A percentile compares a stretch with the other conserved stretches of the same genome.
Conservation (phyloP, 2,113 vertebrate species). For the Nasalis larvatus region DNA sequence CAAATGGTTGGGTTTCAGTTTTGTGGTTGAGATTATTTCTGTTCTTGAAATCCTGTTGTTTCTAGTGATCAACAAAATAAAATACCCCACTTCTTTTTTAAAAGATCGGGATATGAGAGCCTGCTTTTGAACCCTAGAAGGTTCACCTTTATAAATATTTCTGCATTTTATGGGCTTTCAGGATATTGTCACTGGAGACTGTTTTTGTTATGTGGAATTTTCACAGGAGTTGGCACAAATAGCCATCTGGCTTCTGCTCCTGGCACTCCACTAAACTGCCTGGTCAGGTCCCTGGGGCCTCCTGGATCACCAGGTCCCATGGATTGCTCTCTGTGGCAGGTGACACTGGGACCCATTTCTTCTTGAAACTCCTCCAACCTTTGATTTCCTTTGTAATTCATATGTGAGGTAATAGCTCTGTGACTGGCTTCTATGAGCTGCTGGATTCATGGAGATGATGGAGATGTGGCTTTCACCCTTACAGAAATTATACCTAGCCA, state of each 20-base stretch:
- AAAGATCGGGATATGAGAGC: slow-evolving; percentile 21
- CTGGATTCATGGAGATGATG: neutral
- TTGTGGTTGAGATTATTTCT: neutral
- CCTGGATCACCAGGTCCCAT: neutral
- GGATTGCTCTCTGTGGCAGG: neutral
- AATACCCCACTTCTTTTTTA: neutral
- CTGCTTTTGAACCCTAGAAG: slow-evolving; percentile 43
- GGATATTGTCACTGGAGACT: slow-evolving; percentile 49
- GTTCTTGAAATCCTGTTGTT: slow-evolving; percentile 43
- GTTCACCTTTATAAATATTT: slow-evolving; percentile 69
- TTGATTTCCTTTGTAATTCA: neutral
- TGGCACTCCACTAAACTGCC: neutral
- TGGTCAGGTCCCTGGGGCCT: neutral
- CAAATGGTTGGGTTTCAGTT: slow-evolving; percentile 16
- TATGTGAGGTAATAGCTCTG: neutral
- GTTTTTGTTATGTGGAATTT: slow-evolving; percentile 63
- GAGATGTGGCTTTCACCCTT: neutral
- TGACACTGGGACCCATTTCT: neutral
- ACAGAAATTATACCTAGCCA: neutral
- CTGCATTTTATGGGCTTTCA: slow-evolving; percentile 56
- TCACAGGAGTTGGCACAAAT: slow-evolving; percentile 58
- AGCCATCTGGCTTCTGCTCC: slow-evolving; percentile 42
- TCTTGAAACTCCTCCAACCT: neutral
- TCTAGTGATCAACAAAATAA: slow-evolving; percentile 47
- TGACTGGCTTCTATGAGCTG: neutral